Percentiles rank a stretch among this genome's conserved stretches.
Evolutionary conservation across 2,888 invertebrate genomes (phyloP).

Genomic region (Stenodera caucasica): DNA sequence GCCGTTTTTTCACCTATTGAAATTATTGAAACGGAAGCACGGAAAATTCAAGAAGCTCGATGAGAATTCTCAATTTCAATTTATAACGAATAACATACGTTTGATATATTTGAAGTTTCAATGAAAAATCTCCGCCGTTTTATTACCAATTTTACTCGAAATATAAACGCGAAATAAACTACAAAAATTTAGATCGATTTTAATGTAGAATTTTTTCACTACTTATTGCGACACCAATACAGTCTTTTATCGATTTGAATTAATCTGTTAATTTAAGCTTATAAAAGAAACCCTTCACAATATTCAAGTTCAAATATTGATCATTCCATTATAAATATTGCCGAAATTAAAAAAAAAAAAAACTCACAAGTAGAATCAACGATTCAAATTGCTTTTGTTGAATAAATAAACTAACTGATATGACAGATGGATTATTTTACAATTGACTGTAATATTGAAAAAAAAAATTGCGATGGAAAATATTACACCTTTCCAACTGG

Average conservation of each 20-base stretch:
- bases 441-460: too few relatives aligned
- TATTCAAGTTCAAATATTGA: slow-evolving; percentile 24
- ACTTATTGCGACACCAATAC: slow-evolving; percentile 5
- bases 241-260: slow-evolving; percentile 21
- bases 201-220: too few relatives aligned
- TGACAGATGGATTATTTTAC: not conserved
- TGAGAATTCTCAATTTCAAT: not conserved
- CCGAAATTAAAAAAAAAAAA: not conserved
- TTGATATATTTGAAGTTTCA: not conserved
- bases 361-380: too few relatives aligned
- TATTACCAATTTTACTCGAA: slow-evolving; percentile 18
- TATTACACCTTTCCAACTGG: too few relatives aligned
- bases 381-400: too few relatives aligned
- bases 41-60: not conserved
- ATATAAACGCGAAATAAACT: not conserved
- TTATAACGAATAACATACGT: not conserved
- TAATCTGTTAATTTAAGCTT: slow-evolving; percentile 21
- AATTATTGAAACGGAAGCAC: slow-evolving; percentile 2
- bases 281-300: slow-evolving; percentile 20
- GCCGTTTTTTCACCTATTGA: not conserved
- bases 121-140: not conserved
- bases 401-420: not conserved
- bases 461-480: not conserved
- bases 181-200: not conserved
- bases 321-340: slow-evolving; percentile 11